A percentile compares a stretch with the other conserved stretches of the same genome.
Conservation (phyloP, 2,888 invertebrate species). For the Conops quadrifasciatus region DNA sequence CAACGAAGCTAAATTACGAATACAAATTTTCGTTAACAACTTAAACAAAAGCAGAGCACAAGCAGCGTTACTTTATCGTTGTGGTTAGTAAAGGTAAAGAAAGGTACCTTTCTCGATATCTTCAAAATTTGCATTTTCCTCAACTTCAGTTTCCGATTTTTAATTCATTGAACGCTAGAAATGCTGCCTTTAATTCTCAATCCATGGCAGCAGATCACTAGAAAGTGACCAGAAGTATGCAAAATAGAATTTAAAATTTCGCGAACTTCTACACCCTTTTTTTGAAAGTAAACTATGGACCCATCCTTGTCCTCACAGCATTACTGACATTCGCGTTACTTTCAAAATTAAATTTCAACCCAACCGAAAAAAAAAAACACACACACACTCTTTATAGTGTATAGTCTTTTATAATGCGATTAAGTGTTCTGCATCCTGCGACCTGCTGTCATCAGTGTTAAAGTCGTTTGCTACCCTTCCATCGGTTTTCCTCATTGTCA, state of each 20-base stretch:
- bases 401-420: constrained; percentile 52
- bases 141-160: constrained; percentile 14
- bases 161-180: too few relatives aligned
- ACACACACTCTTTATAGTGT: not conserved
- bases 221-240: constrained; percentile 37
- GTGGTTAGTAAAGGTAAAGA: too few relatives aligned
- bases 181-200: too few relatives aligned
- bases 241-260: constrained; percentile 36
- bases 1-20: too few relatives aligned
- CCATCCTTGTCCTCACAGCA: not conserved
- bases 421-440: constrained; percentile 50
- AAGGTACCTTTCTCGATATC: too few relatives aligned
- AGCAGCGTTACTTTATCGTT: too few relatives aligned
- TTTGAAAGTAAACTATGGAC: not conserved
- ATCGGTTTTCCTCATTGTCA: not conserved
- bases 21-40: too few relatives aligned
- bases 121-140: not conserved
- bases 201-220: too few relatives aligned
- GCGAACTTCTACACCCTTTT: not conserved
- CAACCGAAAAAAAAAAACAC: constrained; percentile 13
- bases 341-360: too few relatives aligned
- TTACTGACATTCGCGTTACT: not conserved
- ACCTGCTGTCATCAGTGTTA: constrained; percentile 47
- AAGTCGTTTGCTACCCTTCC: constrained; percentile 30
- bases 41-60: too few relatives aligned